A percentile compares a stretch with the other conserved stretches of the same genome.
phyloP scores from a whole-genome alignment of 2,888 invertebrate genomes.

The Agrotis puta region DNA sequence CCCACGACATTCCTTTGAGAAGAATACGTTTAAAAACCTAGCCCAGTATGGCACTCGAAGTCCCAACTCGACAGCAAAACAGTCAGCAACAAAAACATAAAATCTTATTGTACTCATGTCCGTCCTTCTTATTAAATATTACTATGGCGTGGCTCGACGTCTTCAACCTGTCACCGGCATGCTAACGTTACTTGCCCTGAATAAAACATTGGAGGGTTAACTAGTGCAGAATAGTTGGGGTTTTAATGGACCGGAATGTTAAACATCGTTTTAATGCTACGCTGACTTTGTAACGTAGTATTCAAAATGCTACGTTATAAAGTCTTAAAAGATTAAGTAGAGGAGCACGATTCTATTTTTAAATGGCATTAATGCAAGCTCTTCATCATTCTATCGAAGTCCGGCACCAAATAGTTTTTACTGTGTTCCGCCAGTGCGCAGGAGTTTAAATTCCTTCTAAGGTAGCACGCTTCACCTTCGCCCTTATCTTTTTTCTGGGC shows the following conservation, averaged over 20 bases:
- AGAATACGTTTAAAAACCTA: slow-evolving; percentile 21
- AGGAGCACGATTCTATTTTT: too few species aligned
- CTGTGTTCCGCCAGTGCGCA: too few species aligned
- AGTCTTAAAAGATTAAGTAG: too few species aligned
- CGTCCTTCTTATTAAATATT: slow-evolving; percentile 61
- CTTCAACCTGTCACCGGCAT: slow-evolving; percentile 54
- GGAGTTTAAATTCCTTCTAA: too few species aligned
- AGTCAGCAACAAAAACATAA: slow-evolving; percentile 46
- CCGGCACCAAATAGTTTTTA: too few species aligned
- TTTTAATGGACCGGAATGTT: slow-evolving; percentile 29
- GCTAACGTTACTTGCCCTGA: slow-evolving; percentile 53
- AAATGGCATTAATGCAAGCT: too few species aligned
- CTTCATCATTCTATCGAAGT: too few species aligned
- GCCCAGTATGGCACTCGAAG: neutral
- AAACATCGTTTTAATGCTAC: neutral
- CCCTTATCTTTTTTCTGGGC: too few species aligned
- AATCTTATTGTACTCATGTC: slow-evolving; percentile 57
- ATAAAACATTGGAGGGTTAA: slow-evolving; percentile 62
- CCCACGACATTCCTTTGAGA: slow-evolving; percentile 6
- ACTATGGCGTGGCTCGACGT: slow-evolving; percentile 34
- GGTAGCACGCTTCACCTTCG: too few species aligned
- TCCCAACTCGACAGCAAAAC: slow-evolving; percentile 6
- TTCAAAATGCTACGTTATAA: too few species aligned
- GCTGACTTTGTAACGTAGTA: too few species aligned
- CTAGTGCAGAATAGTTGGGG: slow-evolving; percentile 40